These are phyloP conservation scores for Pteria penguin DNA, from an alignment of 2,888 invertebrate species.

Conservation along the genomic window DNA sequence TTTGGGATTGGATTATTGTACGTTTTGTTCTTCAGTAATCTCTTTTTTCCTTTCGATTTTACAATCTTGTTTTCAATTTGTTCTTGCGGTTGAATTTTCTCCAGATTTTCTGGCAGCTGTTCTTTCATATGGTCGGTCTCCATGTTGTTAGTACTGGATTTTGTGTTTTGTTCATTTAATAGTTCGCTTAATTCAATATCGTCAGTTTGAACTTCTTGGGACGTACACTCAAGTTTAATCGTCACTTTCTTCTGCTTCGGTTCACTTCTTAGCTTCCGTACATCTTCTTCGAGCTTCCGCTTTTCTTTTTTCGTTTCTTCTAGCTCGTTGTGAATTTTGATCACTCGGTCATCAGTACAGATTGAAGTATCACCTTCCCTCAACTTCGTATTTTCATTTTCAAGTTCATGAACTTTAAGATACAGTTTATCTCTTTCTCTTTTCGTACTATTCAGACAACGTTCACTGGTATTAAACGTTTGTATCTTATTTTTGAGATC, in stretches of 20 bases:
- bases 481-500: not conserved
- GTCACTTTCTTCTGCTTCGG: not conserved
- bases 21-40: not conserved
- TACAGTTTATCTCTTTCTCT: not conserved
- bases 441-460: not conserved
- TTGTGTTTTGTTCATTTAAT: not conserved
- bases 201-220: not conserved
- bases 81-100: not conserved
- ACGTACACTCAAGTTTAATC: not conserved
- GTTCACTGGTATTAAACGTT: not conserved
- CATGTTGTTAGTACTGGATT: not conserved
- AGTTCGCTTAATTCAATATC: not conserved
- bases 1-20: not conserved
- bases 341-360: not conserved
- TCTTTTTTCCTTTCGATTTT: not conserved
- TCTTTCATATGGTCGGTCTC: not conserved
- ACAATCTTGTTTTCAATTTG: not conserved
- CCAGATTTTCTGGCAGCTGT: not conserved
- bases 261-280: not conserved
- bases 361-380: not conserved
- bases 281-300: not conserved
- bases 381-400: not conserved
- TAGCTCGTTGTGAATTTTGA: not conserved
- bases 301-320: not conserved
- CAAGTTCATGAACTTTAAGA: not conserved